Evolutionary conservation across 1,140 invertebrate species (phyloP), one percentile per base, ranked within the genome.

Genomic region (Pseudomyrmex gracilis): DNA sequence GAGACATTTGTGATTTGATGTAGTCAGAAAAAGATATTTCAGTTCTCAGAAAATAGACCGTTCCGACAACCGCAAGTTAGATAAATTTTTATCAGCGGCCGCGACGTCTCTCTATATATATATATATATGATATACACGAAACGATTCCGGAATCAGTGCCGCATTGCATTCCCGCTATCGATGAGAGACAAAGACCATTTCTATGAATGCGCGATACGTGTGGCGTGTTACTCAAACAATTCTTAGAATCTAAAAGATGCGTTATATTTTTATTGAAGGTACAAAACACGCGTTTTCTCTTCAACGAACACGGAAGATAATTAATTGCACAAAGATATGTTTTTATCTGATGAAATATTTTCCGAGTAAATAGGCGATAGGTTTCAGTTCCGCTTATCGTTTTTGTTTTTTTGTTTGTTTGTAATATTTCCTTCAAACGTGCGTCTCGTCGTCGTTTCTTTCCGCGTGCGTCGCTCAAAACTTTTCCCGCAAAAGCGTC

Each of bases 191-290:
- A 84, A 70, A 84, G 82, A 67, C 1, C 47, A 13, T 74, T 85
- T 87, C 77, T 73, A 55, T 24, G 83, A 87, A 85, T 17, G 24
- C 51, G 60, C 43, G 53, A 83, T 43, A 66, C 13, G 13, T 83
- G 24, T 4, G 73, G 22, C 45, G 13, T 51, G 47, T 63, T 67
- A 45, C 1, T 51, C 20, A 9, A 9, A 61, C 34, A 15, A 15
- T 34, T 61, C n/a, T 20, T 10, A 20, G 64, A 70, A 80, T 77
- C 24, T 60, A 24, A 12, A 57, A 34, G 34, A 68, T 70, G 55
- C 49, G 24, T 70, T 45, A 70, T 20, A 15, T 58, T 17, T 24
- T 12, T 10, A 8, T 9, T 12, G 12, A 51, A 51, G 13, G 9
- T 13, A 13, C 13, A 51, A 51, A 51, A 13, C 9, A 51, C 34